Evolutionary conservation across 2,113 vertebrate genomes (phyloP).

Genomic region (Scartelaos histophorus): DNA sequence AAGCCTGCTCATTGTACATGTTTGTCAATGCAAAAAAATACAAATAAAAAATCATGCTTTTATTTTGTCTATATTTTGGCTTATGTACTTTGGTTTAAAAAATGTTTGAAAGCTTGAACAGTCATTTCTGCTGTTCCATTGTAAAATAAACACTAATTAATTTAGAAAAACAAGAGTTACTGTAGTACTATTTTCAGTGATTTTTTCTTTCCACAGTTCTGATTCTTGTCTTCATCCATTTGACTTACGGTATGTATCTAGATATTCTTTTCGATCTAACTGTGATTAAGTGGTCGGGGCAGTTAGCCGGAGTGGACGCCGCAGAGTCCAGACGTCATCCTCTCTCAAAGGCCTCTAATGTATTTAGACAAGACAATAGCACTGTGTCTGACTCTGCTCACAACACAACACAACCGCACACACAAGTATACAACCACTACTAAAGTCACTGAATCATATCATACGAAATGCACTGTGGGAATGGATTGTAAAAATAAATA

Average conservation of each 20-base stretch:
- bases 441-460: background rate
- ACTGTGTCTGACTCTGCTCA: background rate
- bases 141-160: too few relatives aligned
- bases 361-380: background rate
- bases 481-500: background rate
- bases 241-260: background rate
- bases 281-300: background rate
- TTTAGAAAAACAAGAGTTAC: too few relatives aligned
- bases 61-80: too few relatives aligned
- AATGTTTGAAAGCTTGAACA: too few relatives aligned
- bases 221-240: background rate
- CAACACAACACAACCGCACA: background rate
- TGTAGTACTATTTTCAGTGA: background rate
- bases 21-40: too few relatives aligned
- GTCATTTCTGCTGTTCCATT: too few relatives aligned
- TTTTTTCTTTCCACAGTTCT: too few relatives aligned
- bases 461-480: background rate
- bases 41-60: too few relatives aligned
- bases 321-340: background rate
- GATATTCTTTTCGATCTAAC: background rate
- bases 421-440: background rate
- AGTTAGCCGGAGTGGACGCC: background rate
- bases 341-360: background rate
- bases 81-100: too few relatives aligned
- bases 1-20: too few relatives aligned